Percentiles rank a stretch among this genome's conserved stretches.
phyloP scores from a whole-genome alignment of 2,888 invertebrate genomes.

The Pasiphila rectangulata region DNA sequence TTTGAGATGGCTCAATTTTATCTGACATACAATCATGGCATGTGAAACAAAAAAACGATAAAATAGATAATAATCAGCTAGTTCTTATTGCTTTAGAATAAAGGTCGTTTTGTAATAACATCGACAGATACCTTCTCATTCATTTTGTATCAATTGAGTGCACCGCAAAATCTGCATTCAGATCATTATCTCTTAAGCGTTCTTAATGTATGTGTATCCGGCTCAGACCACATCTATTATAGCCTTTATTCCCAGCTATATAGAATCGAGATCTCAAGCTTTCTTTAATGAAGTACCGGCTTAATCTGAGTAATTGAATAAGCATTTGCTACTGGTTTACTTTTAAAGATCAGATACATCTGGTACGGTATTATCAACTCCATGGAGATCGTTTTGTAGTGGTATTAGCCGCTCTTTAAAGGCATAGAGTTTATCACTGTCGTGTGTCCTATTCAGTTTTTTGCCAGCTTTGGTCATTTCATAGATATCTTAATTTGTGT shows the following conservation, averaged over 20 bases:
- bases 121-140: conserved; percentile 12
- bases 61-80: neutral
- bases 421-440: conserved; percentile 12
- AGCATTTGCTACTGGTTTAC: conserved; percentile 17
- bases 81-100: neutral
- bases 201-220: conserved; percentile 50
- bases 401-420: conserved; percentile 12
- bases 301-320: conserved; percentile 29
- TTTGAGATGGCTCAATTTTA: neutral
- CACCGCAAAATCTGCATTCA: conserved; percentile 62
- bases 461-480: conserved; percentile 5
- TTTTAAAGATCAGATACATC: conserved; percentile 7
- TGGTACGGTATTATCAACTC: conserved; percentile 26
- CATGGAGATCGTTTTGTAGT: conserved; percentile 9
- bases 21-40: neutral
- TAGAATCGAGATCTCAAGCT: conserved; percentile 30
- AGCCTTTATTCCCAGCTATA: conserved; percentile 22
- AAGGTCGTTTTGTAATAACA: neutral
- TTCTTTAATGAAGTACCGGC: conserved; percentile 32
- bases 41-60: neutral
- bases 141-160: conserved; percentile 45
- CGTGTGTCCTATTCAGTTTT: conserved; percentile 21
- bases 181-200: conserved; percentile 70
- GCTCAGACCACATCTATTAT: conserved; percentile 38
- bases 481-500: conserved; percentile 2